Base-by-base conservation (phyloP, 2,888 invertebrate genomes). In the Rhogogaster chlorosoma region DNA sequence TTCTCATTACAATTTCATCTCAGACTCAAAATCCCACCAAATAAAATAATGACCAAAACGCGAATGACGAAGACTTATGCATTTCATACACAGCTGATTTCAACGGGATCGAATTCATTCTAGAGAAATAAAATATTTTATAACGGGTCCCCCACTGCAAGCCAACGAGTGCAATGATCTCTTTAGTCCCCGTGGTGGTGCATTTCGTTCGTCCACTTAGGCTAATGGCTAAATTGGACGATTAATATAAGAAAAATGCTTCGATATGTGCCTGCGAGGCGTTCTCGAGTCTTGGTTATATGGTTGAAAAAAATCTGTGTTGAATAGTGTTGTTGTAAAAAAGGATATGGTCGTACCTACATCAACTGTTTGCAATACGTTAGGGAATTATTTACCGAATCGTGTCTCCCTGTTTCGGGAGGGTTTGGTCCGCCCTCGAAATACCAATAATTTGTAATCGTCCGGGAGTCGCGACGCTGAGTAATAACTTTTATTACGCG, bases 121-220 rank as follows among this genome's bases (percentile, higher is more conserved):
- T 15, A 71, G n/a, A 18, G 29, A 38, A 36, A 38, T n/a, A 38
- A 71, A 71, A 38, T 42, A 36, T 22, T 71, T 9, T 10, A 42
- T 38, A n/a, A 71, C 36, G 22, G 36, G 2, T 1, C 38, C 71
- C 71, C 45, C 45, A 10, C 45, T 36, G 15, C 75, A 7, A 18
- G 38, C 2, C 75, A 75, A 5, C 45, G 75, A 45, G 75, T 75
- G 75, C 75, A 75, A 71, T 38, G 71, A 71, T 71, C 71, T 71
- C 71, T 71, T 71, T 38, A 9, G 71, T 71, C 32, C 38, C 36
- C 7, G 22, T 18, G 38, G 22, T 38, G 71, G 71, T 71, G 36
- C 71, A 71, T 71, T 71, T 71, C 71, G 71, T 71, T 71, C 38
- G 36, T 38, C 71, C 71, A 71, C 71, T 71, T 71, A 71, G 71